Evolutionary conservation across 2,888 invertebrate species (phyloP).

Genomic region (Athrips mouffetella): DNA sequence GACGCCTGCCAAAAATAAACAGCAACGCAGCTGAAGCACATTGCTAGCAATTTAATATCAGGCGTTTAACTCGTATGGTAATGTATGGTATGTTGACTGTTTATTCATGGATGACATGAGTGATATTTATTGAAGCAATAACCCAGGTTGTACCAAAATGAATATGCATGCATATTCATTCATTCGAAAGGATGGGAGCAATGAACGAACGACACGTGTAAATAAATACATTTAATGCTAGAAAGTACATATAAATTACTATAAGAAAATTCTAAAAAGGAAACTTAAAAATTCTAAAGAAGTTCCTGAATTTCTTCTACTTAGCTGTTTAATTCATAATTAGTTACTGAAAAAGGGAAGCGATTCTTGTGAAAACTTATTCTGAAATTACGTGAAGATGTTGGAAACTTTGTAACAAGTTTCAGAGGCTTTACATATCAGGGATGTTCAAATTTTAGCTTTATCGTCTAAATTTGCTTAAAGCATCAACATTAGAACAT

Average conservation of each 20-base stretch:
- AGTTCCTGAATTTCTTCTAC: neutral
- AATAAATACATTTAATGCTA: constrained; percentile 7
- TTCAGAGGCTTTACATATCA: no score
- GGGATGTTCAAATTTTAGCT: no score
- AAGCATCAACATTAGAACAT: neutral
- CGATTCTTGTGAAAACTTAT: neutral
- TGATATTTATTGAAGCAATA: neutral
- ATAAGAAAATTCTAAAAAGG: neutral
- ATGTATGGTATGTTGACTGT: neutral
- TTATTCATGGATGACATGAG: neutral
- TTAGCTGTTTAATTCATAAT: neutral
- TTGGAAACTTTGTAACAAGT: no score
- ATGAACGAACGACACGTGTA: constrained; percentile 1
- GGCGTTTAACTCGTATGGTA: constrained; percentile 2
- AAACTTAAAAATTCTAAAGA: neutral
- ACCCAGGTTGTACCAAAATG: constrained; percentile 2
- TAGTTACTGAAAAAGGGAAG: neutral
- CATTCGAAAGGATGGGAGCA: neutral
- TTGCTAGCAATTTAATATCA: constrained; percentile 3
- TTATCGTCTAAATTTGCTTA: neutral
- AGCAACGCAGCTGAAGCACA: neutral
- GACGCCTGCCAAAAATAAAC: constrained; percentile 9
- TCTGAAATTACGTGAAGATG: neutral
- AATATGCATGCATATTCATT: constrained; percentile 14
- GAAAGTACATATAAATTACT: neutral